Conservation (phyloP, 1,140 invertebrate species). For the Drosophila repletoides region DNA sequence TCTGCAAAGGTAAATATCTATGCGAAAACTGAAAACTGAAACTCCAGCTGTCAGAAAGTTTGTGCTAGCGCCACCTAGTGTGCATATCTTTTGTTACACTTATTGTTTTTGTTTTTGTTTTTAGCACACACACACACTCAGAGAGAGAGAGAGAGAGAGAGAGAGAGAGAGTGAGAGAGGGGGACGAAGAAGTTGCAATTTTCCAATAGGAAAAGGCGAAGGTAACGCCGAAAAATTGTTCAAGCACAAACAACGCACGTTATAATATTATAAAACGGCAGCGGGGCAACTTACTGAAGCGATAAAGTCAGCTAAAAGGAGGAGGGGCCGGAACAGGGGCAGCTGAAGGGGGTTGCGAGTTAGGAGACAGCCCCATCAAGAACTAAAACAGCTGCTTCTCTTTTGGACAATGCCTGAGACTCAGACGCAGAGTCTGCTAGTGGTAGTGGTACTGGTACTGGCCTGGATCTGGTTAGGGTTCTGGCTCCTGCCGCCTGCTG, state of each 20-base stretch:
- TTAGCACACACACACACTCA: conserved; percentile 4
- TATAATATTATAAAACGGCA: conserved; percentile 79
- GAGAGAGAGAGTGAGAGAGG: conserved; percentile 5
- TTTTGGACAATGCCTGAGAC: conserved; percentile 62
- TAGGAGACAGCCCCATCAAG: conserved; percentile 63
- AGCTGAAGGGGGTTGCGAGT: not conserved
- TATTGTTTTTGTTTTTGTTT: conserved; percentile 34
- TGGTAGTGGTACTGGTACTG: conserved; percentile 3
- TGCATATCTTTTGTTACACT: conserved; percentile 47
- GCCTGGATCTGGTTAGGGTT: conserved; percentile 3
- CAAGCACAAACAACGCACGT: conserved; percentile 79
- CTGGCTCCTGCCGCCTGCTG: conserved; percentile 6
- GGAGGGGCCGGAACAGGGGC: not conserved
- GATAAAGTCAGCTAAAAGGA: conserved; percentile 65
- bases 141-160: conserved; percentile 7
- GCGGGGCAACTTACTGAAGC: conserved; percentile 70
- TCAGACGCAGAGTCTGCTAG: not conserved
- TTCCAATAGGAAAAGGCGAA: conserved; percentile 73
- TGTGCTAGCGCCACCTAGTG: conserved; percentile 52
- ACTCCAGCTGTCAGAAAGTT: conserved; percentile 61
- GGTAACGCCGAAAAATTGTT: conserved; percentile 77
- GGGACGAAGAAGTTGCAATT: conserved; percentile 67
- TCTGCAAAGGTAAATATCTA: conserved; percentile 73
- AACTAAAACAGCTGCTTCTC: conserved; percentile 78
- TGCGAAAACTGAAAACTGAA: conserved; percentile 63